A percentile compares a stretch with the other conserved stretches of the same genome.
phyloP scores from a whole-genome alignment of 2,113 vertebrate species.

The Spermophilus dauricus region DNA sequence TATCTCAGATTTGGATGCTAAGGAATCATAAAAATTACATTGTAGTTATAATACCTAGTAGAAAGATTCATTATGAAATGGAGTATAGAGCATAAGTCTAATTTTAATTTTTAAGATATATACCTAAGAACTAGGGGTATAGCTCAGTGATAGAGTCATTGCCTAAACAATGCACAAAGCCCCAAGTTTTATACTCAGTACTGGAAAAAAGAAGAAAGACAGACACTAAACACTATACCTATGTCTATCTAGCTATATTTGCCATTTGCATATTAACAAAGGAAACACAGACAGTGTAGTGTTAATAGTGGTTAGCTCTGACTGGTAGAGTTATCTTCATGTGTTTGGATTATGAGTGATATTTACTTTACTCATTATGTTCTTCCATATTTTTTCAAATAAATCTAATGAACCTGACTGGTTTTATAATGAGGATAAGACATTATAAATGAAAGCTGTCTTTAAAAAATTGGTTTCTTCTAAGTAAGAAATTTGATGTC shows the following conservation, averaged over 20 bases:
- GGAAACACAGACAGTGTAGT: not conserved
- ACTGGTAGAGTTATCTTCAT: not conserved
- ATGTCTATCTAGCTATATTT: not conserved
- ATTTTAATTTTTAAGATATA: conserved; percentile 6
- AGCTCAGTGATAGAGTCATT: not conserved
- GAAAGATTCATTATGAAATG: conserved; percentile 22
- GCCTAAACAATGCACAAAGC: not conserved
- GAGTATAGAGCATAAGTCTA: not conserved
- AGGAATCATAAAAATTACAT: not conserved
- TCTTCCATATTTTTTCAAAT: not conserved
- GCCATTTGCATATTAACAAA: not conserved
- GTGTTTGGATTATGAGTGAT: not conserved
- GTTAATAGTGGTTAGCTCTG: not conserved
- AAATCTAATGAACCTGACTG: not conserved
- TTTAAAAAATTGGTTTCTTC: not conserved
- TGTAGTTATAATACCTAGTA: not conserved
- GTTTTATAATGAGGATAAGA: not conserved
- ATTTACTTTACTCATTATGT: not conserved
- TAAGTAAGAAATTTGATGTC: not conserved
- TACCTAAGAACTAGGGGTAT: not conserved
- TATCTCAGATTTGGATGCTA: not conserved
- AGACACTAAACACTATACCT: too few relatives aligned
- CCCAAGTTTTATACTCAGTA: not conserved
- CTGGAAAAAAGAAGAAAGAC: not conserved
- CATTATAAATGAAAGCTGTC: not conserved